Evolutionary conservation across 2,113 vertebrate species (phyloP).

Genomic region (Mustela nigripes): DNA sequence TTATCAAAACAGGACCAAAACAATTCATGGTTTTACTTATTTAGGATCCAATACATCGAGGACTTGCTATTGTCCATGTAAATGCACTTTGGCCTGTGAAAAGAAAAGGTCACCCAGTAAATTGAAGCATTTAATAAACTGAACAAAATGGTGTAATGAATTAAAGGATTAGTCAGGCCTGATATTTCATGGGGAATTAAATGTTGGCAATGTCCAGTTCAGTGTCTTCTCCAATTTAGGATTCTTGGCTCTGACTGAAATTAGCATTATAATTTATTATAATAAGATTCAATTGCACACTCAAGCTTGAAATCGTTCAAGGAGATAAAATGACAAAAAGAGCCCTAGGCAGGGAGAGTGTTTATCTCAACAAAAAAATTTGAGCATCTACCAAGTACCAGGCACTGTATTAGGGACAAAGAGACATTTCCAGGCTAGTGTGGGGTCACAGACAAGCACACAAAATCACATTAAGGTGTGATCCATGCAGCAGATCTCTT

Average conservation of each 20-base stretch:
- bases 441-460: not conserved
- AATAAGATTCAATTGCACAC: constrained; percentile 64
- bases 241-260: constrained; percentile 50
- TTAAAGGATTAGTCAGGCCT: constrained; percentile 71
- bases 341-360: not conserved
- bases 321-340: constrained; percentile 65
- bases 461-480: not conserved
- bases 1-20: not conserved
- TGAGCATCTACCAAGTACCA: not conserved
- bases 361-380: constrained; percentile 69
- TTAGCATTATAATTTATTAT: constrained; percentile 77
- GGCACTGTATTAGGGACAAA: not conserved
- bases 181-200: constrained; percentile 71
- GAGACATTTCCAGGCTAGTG: not conserved
- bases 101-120: constrained; percentile 28
- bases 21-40: not conserved
- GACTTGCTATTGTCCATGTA: not conserved
- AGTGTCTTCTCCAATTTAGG: constrained; percentile 58
- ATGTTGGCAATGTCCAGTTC: constrained; percentile 55
- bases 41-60: not conserved
- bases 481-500: not conserved
- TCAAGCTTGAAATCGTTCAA: constrained; percentile 71
- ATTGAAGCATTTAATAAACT: constrained; percentile 68
- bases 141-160: constrained; percentile 59
- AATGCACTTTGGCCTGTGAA: not conserved